Percentiles rank a stretch among this genome's conserved stretches.
These are phyloP conservation scores for Hassar affinis DNA, from an alignment of 2,113 vertebrate species.

Conservation along the genomic window DNA sequence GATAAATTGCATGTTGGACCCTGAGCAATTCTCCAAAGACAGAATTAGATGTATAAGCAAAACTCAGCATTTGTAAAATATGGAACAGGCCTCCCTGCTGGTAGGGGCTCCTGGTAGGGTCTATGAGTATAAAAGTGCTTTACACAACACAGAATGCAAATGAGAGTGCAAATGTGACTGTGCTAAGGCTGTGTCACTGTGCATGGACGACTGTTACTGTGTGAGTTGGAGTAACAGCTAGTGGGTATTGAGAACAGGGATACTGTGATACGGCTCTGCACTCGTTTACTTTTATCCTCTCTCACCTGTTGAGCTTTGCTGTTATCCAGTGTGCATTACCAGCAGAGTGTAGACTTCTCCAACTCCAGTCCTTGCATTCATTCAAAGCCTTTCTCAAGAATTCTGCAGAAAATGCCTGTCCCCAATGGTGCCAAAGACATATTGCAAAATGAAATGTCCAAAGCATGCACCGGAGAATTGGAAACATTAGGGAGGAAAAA, in stretches of 20 bases:
- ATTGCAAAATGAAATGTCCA: not conserved
- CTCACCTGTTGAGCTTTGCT: constrained; percentile 52
- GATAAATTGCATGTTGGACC: constrained; percentile 64
- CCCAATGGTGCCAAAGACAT: not conserved
- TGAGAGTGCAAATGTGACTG: constrained; percentile 17
- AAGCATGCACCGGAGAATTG: not conserved
- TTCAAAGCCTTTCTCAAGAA: constrained; percentile 9
- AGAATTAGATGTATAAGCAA: constrained; percentile 69
- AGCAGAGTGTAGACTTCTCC: constrained; percentile 52
- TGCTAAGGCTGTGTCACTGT: constrained; percentile 8
- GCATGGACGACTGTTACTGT: constrained; percentile 7
- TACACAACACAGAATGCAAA: constrained; percentile 38
- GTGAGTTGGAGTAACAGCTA: not conserved
- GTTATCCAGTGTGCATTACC: constrained; percentile 47
- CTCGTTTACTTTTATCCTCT: constrained; percentile 62
- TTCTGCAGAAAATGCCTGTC: not conserved
- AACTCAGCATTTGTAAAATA: constrained; percentile 68
- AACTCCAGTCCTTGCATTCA: constrained; percentile 44
- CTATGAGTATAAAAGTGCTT: constrained; percentile 45
- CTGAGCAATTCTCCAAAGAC: constrained; percentile 67
- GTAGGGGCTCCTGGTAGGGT: constrained; percentile 42
- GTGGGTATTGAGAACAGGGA: constrained; percentile 7
- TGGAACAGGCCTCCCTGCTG: constrained; percentile 53
- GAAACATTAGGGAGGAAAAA: not conserved
- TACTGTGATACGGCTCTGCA: constrained; percentile 50